Conservation (phyloP, 1,140 invertebrate species). For the Sitodiplosis mosellana region DNA sequence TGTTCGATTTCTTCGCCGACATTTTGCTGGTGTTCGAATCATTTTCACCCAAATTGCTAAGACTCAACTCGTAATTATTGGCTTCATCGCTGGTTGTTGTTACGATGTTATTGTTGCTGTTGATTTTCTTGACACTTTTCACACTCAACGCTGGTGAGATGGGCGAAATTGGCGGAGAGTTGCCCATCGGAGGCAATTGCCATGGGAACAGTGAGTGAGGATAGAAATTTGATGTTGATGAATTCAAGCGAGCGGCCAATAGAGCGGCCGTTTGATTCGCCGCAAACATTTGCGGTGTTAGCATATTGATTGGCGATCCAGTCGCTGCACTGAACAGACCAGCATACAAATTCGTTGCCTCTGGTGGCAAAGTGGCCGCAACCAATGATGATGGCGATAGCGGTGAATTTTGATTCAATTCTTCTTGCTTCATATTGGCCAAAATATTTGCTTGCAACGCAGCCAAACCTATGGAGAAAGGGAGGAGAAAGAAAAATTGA, state of each 20-base stretch:
- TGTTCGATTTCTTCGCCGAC: slow-evolving; percentile 19
- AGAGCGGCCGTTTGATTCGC: slow-evolving; percentile 31
- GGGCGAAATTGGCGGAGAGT: slow-evolving; percentile 16
- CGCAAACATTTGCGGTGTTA: slow-evolving; percentile 33
- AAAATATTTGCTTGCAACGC: slow-evolving; percentile 11
- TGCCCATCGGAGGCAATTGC: slow-evolving; percentile 16
- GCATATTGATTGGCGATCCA: slow-evolving; percentile 27
- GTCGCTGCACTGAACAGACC: slow-evolving; percentile 24
- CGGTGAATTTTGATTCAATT: slow-evolving; percentile 22
- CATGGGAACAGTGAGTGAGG: slow-evolving; percentile 29
- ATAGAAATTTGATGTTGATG: slow-evolving; percentile 18
- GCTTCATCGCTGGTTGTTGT: slow-evolving; percentile 14
- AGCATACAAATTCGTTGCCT: slow-evolving; percentile 19
- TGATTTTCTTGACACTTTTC: slow-evolving; percentile 19
- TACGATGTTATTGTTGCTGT: slow-evolving; percentile 20
- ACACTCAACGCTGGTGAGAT: slow-evolving; percentile 17
- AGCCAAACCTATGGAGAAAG: slow-evolving; percentile 25
- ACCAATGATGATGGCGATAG: slow-evolving; percentile 20
- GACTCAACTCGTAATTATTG: too few species aligned
- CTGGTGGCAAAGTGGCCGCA: slow-evolving; percentile 15
- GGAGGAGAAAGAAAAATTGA: background rate
- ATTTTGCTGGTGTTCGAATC: background rate
- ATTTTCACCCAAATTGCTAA: background rate
- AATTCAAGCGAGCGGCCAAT: slow-evolving; percentile 14
- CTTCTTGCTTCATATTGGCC: slow-evolving; percentile 24